Base-by-base conservation (phyloP, 2,888 invertebrate species). In the Pyrgus malvae region DNA sequence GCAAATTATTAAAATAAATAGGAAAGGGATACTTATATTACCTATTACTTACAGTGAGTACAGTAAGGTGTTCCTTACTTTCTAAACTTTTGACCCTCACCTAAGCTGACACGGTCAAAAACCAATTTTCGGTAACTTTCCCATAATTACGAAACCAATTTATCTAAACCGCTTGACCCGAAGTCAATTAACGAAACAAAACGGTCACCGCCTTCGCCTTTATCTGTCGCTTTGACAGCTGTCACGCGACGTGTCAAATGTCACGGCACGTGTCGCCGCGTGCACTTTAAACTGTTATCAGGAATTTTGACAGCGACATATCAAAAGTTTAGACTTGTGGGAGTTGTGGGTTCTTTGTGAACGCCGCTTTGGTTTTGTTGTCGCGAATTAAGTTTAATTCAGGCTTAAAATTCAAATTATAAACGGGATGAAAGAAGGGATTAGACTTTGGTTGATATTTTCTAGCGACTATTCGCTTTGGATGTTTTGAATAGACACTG, bases 181-280 rank as follows among this genome's bases (percentile, higher is more conserved):
- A 74, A 78, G 75, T 77, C 75, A 78, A 79, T 79, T 78, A 71
- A 61, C 46, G 56, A 65, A 70, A 84, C 83, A 83, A 83, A 68
- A 62, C 61, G 46, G 62, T 72, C 76, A 72, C 78, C 78, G 69
- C 66, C 69, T 61, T 49, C 70, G 71, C 69, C 70, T 67, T 65
- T 67, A 53, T 53, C 53, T 70, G 59, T 70, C 69, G 68, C 72
- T 71, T 70, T 73, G 85, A 83, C 83, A 79, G 74, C 65, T 70
- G 68, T 64, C 69, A 57, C 70, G 73, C 73, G 74, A 69, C 72
- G 73, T 80, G 85, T 80, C 81, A 79, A 74, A 76, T 77, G 78
- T 81, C 78, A 74, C 68, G 78, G 49, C 88, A 87, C 88, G 88
- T 80, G 87, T 56, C 78, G 80, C 65, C 83, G 79, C 80, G 86